Base-by-base conservation (phyloP, 2,888 invertebrate genomes). In the Zhuqinia jingwanae region DNA sequence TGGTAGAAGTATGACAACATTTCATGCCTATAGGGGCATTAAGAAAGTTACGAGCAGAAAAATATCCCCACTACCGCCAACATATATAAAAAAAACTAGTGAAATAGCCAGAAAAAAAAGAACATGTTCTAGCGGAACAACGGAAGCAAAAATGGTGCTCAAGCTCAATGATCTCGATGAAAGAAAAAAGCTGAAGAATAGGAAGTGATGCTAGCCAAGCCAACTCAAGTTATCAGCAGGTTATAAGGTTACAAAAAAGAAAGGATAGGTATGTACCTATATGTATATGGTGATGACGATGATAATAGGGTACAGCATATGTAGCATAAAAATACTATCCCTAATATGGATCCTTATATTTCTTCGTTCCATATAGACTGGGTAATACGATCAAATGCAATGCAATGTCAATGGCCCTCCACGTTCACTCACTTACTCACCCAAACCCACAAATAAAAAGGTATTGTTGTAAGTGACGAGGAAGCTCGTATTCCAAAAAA, bases 401-500 rank as follows among this genome's bases (percentile, higher is more conserved):
- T 78, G 78, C 85, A 85, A 70, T 84, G 85, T 78, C 85, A 85
- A 85, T 70, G 85, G 85, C 78, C 70, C 70, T 70, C 8, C 3
- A 6, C 3, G 8, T 6, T 36, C 36, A 6, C 36, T 36, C 50
- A 11, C 30, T 78, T 45, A 78, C 15, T 47, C 63, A 45, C 30
- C 10, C 65, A 65, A 36, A 36, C 36, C 36, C 5, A 36, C 36
- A 36, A 63, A 30, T 58, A 60, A 58, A 60, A 56, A n/a, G 42
- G 25, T 47, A 58, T 36, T 15, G 20, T 13, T 25, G 70, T 68
- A 80, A 25, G 75, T 58, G 42, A 10, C 11, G 17, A 50, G 13
- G 50, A 68, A 42, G 42, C 22, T 17, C 13, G 22, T 68, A 22
- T 30, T 22, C 11, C 22, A 22, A n/a, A n/a, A n/a, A 68, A 65